Evolutionary conservation across 2,797 vertebrate genomes (phyloP), one percentile per base, ranked within the genome.

Genomic region (Chelidonichthys spinosus): DNA sequence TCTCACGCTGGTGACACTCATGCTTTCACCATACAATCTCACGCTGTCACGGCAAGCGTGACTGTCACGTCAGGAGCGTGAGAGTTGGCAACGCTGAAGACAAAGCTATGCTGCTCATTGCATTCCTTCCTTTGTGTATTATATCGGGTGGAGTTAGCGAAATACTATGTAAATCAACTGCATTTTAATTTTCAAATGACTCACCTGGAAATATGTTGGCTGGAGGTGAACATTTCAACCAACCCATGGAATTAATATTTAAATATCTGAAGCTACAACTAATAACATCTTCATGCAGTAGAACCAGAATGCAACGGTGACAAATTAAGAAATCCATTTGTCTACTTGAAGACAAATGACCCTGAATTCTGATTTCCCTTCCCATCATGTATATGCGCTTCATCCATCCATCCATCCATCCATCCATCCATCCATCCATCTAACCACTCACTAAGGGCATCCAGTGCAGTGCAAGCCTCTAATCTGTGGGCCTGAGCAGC

Each of bases 401-500:
- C 40, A 40, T 61, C 58, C 60, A 58, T 79, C 63, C 73, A 79
- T 79, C 69, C 72, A 80, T 91, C 75, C 75, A 82, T 86, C 62
- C 78, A 68, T 83, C 55, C 82, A 5, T 89, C 63, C 76, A 79
- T 89, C 87, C 87, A 87, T 90, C 87, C 87, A 78, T 79, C 85
- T 79, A 88, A 91, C 89, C 88, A 53, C 89, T 91, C 80, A 87
- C 70, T 90, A 77, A 87, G 87, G 87, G 86, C 88, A 90, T 85
- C 86, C 90, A 93, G 90, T 87, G 78, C 85, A 93, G 82, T 60
- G 72, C 87, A 89, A 87, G 92, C 84, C 92, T 93, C 89, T 93
- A 93, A 93, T 93, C 92, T 93, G 89, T 83, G 81, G 90, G 79
- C 73, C 85, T 52, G 83, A 86, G 90, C 92, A 93, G 91, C 92